A percentile compares a stretch with the other conserved stretches of the same genome.
Evolutionary conservation across 2,113 vertebrate genomes (phyloP).

Genomic region (Aphelocoma coerulescens): DNA sequence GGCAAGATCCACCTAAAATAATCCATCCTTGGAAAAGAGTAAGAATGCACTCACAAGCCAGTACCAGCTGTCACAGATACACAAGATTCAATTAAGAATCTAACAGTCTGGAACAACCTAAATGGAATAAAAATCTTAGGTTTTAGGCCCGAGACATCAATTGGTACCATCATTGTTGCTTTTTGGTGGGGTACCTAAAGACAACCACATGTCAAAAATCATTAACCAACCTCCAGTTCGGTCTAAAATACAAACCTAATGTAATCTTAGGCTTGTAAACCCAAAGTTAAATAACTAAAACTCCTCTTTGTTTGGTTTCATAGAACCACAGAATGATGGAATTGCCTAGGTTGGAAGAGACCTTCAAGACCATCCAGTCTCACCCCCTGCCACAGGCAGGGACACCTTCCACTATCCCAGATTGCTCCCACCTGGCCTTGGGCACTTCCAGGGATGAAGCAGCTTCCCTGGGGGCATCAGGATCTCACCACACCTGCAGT

Average conservation of each 20-base stretch:
- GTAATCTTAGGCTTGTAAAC: not conserved
- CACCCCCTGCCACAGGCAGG: not conserved
- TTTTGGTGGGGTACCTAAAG: not conserved
- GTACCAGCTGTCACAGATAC: not conserved
- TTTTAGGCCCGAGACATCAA: not conserved
- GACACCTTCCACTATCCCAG: not conserved
- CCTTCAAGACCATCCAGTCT: rapidly evolving
- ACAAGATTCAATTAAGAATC: not conserved
- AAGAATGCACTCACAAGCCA: not conserved
- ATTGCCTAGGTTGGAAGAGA: not conserved
- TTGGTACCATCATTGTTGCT: not conserved
- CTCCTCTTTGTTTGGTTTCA: not conserved
- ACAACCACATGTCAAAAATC: not conserved
- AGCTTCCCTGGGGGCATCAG: not conserved
- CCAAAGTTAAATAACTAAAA: not conserved
- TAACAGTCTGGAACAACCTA: not conserved
- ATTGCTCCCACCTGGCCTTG: not conserved
- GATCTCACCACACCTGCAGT: not conserved
- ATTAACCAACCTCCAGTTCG: not conserved
- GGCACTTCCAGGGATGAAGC: not conserved
- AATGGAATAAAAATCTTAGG: not conserved
- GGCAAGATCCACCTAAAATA: not conserved
- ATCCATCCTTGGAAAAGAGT: not conserved
- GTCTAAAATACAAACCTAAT: not conserved
- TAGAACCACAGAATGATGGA: not conserved